Evolutionary conservation across 2,888 invertebrate genomes (phyloP).

Genomic region (Tortricodes alternella): DNA sequence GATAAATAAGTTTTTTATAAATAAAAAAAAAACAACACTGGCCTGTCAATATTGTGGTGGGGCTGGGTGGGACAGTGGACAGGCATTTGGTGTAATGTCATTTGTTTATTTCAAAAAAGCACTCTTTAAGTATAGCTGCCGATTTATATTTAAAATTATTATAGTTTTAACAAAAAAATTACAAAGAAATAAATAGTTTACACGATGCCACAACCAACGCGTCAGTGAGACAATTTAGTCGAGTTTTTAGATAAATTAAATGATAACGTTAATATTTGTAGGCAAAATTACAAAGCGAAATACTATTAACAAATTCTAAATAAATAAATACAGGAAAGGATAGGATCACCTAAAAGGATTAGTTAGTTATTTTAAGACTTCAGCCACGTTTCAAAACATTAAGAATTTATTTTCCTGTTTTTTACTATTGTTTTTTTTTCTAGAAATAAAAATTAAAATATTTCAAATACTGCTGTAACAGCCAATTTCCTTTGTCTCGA

Average conservation of each 20-base stretch:
- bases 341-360: slow-evolving; percentile 54
- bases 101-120: slow-evolving; percentile 78
- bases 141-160: slow-evolving; percentile 69
- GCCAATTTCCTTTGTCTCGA: slow-evolving; percentile 8
- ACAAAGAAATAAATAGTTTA: slow-evolving; percentile 61
- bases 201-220: slow-evolving; percentile 63
- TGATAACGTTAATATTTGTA: slow-evolving; percentile 57
- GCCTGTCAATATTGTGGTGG: slow-evolving; percentile 81
- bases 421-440: neutral
- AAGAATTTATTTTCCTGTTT: neutral
- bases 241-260: slow-evolving; percentile 39
- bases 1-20: slow-evolving; percentile 73
- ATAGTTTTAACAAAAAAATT: slow-evolving; percentile 67
- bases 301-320: slow-evolving; percentile 64
- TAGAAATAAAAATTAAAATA: no score
- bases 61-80: slow-evolving; percentile 41
- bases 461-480: slow-evolving; percentile 25
- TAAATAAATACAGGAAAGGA: slow-evolving; percentile 74
- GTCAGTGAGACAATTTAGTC: slow-evolving; percentile 41
- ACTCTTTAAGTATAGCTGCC: slow-evolving; percentile 76
- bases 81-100: slow-evolving; percentile 58
- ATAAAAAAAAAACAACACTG: slow-evolving; percentile 76
- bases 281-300: slow-evolving; percentile 76
- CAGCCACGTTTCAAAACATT: neutral
- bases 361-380: slow-evolving; percentile 49